Evolutionary conservation across 2,113 vertebrate species (phyloP).

Genomic region (Kryptolebias marmoratus): DNA sequence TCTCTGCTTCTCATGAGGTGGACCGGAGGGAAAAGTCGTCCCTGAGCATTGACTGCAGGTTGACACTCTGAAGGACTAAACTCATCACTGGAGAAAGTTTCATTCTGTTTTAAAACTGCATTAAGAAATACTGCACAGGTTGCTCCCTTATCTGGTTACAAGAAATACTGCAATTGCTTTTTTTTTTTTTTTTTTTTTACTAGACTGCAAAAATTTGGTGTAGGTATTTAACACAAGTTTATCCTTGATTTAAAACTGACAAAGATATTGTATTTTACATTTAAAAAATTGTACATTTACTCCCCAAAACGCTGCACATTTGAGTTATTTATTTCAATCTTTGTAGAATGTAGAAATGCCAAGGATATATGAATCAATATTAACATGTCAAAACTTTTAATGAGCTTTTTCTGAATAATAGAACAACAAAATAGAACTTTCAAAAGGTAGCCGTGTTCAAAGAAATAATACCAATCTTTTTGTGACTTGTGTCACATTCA

Average conservation of each 20-base stretch:
- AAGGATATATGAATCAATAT: background rate
- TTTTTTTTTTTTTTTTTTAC: slow-evolving; percentile 27
- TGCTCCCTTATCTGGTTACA: slow-evolving; percentile 28
- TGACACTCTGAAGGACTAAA: slow-evolving; percentile 51
- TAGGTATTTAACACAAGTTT: background rate
- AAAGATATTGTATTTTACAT: background rate
- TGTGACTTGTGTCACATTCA: background rate
- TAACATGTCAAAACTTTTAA: background rate
- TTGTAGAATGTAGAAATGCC: background rate
- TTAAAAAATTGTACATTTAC: too few species aligned
- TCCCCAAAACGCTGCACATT: too few species aligned
- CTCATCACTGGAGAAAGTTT: slow-evolving; percentile 47
- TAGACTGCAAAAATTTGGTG: background rate
- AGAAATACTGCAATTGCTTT: slow-evolving; percentile 14
- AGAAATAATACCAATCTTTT: background rate
- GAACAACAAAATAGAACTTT: background rate
- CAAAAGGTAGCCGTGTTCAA: background rate
- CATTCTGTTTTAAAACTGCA: slow-evolving; percentile 15
- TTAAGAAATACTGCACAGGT: slow-evolving; percentile 26
- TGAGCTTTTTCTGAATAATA: too few species aligned
- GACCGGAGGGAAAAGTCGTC: slow-evolving; percentile 47
- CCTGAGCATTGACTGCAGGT: slow-evolving; percentile 61
- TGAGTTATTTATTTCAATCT: background rate
- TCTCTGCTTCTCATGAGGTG: slow-evolving; percentile 49
- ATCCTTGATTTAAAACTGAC: background rate